phyloP scores from a whole-genome alignment of 2,888 invertebrate genomes.

The Drosophila engyochracea region DNA sequence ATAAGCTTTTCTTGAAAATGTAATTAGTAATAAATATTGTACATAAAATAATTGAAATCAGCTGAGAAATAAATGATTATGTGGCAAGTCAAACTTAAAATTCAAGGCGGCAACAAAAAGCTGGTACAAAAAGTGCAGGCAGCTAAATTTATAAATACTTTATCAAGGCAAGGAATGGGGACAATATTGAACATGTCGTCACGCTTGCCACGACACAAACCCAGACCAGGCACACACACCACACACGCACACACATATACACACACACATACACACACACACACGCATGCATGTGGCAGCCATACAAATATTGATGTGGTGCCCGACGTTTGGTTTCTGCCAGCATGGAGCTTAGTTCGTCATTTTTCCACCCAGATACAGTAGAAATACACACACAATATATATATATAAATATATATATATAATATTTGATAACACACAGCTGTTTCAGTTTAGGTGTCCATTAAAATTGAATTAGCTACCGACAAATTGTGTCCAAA shows the following conservation, averaged over 20 bases:
- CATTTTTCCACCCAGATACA: constrained; percentile 21
- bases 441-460: constrained; percentile 43
- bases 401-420: constrained; percentile 4
- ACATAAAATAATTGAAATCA: not conserved
- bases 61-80: not conserved
- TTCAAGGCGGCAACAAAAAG: constrained; percentile 18
- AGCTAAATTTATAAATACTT: constrained; percentile 22
- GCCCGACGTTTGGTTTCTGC: constrained; percentile 21
- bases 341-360: constrained; percentile 29
- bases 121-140: constrained; percentile 18
- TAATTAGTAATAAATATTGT: not conserved
- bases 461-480: constrained; percentile 64
- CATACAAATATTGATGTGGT: constrained; percentile 59
- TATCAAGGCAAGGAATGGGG: constrained; percentile 7
- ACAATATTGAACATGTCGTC: constrained; percentile 48
- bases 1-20: not conserved
- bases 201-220: constrained; percentile 19
- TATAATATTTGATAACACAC: constrained; percentile 49
- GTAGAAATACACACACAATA: constrained; percentile 4
- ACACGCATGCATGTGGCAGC: constrained; percentile 25
- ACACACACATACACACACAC: constrained; percentile 11
- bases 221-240: constrained; percentile 8
- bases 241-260: constrained; percentile 5
- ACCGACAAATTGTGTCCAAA: constrained; percentile 25
- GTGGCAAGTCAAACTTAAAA: constrained; percentile 2